Conservation (phyloP, 1,140 invertebrate genomes). For the Eumaeus atala region DNA sequence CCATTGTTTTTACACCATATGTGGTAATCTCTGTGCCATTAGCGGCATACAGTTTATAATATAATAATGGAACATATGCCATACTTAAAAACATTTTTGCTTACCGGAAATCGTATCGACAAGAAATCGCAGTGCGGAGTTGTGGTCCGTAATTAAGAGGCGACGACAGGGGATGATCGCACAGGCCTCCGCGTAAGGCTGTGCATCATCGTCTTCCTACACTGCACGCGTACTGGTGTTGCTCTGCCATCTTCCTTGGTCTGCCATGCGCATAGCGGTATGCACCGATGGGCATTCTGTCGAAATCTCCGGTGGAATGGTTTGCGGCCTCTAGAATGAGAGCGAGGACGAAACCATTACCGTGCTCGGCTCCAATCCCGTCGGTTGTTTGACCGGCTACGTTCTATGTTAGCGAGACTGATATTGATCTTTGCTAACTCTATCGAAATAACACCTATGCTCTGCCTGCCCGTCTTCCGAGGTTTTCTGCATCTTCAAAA, state of each 20-base stretch:
- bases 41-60: slow-evolving; percentile 28
- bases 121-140: slow-evolving; percentile 15
- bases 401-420: neutral
- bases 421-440: neutral
- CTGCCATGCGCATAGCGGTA: neutral
- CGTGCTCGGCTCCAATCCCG: neutral
- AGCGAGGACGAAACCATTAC: neutral
- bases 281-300: neutral
- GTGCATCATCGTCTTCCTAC: slow-evolving; percentile 3
- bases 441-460: neutral
- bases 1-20: slow-evolving; percentile 22
- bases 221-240: neutral
- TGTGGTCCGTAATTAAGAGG: neutral
- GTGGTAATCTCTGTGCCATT: slow-evolving; percentile 26
- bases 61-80: neutral
- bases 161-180: slow-evolving; percentile 14
- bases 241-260: neutral
- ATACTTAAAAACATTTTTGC: slow-evolving; percentile 4
- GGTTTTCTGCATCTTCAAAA: too few species aligned
- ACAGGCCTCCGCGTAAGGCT: slow-evolving; percentile 16
- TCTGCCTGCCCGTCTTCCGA: neutral
- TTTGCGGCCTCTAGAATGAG: neutral
- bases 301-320: neutral
- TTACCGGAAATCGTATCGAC: slow-evolving; percentile 18
- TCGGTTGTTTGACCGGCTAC: neutral